Evolutionary conservation across 2,113 vertebrate genomes (phyloP), one percentile per base, ranked within the genome.

Genomic region (Cromileptes altivelis): DNA sequence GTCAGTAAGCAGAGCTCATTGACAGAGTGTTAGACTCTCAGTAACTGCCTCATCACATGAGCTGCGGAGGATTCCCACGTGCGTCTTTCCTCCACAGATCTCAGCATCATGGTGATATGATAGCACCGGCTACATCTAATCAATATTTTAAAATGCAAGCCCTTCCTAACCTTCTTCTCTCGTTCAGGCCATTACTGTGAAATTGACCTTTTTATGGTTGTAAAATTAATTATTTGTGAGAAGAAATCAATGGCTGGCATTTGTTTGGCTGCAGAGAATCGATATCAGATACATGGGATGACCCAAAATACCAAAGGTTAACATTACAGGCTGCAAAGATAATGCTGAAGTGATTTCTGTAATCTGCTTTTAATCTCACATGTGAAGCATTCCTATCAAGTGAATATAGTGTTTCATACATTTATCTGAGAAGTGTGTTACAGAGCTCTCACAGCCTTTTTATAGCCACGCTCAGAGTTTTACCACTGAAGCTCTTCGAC

Each of bases 241-340:
- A 37, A 42, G 47, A 64, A 80, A 73, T 84, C 68, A 4, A 74
- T 74, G 60, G 19, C 45, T 79, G 85, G 42, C 58, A 70, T 79
- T 80, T 71, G 77, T 71, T 80, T 37, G n/a, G 33, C 45, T 37
- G 64, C 15, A 1, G 13, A 23, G n/a, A 60, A 62, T 87, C 77
- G 7, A 75, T 63, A 27, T 19, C 3, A 30, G 77, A 64, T 23
- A 7, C 23, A 50, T 4, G 17, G 19, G 50, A 14, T 8, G 45
- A 42, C 6, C 37, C 25, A 10, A 13, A 68, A 33, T 18, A 57
- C n/a, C 0, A 8, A 13, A 30, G 57, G 50, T 40, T 6, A 52
- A 30, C 27, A 2, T 7, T 10, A 27, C 27, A 19, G 27, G 21
- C 78, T 50, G 27, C 37, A 25, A 1, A 45, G 19, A 52, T 58